Evolutionary conservation across 2,113 vertebrate species (phyloP).

Genomic region (Actenoides hombroni): DNA sequence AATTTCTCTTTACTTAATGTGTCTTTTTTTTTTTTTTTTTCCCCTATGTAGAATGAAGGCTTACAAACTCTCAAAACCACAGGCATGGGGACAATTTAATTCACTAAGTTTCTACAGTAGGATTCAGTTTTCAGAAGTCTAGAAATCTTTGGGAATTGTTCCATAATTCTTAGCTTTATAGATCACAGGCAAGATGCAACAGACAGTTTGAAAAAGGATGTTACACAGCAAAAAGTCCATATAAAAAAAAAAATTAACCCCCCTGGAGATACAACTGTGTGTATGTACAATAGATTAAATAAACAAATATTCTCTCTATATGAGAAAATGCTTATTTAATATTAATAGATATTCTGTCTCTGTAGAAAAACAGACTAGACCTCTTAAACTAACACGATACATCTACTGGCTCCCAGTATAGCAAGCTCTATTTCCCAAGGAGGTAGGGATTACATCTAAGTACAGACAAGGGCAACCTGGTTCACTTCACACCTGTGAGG

Average conservation of each 20-base stretch:
- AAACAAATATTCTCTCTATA: background rate
- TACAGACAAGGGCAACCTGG: too few species aligned
- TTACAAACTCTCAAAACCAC: background rate
- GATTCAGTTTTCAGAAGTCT: background rate
- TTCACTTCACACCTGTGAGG: background rate
- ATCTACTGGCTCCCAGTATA: background rate
- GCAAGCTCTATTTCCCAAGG: background rate
- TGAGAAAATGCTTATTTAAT: background rate
- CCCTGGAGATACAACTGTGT: background rate
- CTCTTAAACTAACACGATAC: fast-evolving
- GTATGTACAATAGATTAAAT: background rate
- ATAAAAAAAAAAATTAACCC: background rate
- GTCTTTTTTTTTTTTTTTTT: background rate
- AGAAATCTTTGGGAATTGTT: background rate
- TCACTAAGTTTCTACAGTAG: background rate
- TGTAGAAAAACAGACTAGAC: background rate
- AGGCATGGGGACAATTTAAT: background rate
- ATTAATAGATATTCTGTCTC: background rate
- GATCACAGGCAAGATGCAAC: background rate
- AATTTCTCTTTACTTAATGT: constrained; percentile 6
- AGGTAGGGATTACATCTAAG: fast-evolving
- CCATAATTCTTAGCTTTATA: background rate
- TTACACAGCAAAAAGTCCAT: background rate
- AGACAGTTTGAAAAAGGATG: background rate
- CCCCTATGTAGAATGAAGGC: background rate